Conservation (phyloP, 2,888 invertebrate genomes). For the Dryobotodes eremita region DNA sequence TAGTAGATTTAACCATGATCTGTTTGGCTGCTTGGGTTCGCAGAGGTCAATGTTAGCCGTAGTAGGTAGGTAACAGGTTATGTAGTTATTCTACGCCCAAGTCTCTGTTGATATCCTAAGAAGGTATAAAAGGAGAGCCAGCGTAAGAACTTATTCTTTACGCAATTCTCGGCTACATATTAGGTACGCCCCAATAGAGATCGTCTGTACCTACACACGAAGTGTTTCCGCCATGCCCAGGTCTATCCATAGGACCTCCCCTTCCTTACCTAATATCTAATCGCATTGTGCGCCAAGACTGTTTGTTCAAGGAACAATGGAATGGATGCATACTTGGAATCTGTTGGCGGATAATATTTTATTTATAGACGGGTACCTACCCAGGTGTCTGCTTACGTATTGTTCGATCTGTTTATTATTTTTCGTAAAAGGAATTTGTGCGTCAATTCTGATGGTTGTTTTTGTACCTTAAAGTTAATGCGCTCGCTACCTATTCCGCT, state of each 20-base stretch:
- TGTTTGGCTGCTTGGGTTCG: no score
- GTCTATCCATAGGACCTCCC: constrained; percentile 20
- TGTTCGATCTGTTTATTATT: constrained; percentile 26
- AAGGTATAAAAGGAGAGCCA: background rate
- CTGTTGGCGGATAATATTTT: constrained; percentile 52
- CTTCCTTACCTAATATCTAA: constrained; percentile 1
- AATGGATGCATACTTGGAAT: constrained; percentile 41
- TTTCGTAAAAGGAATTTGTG: constrained; percentile 1
- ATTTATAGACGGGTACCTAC: constrained; percentile 24
- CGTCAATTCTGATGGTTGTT: background rate
- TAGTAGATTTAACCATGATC: no score
- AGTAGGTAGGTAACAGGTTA: background rate
- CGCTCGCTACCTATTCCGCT: background rate
- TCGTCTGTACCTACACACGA: background rate
- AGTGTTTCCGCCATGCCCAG: constrained; percentile 20
- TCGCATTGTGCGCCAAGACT: constrained; percentile 37
- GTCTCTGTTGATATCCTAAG: no score
- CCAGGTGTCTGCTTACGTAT: background rate
- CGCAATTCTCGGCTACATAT: background rate
- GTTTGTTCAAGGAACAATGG: constrained; percentile 52
- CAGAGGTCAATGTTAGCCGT: no score
- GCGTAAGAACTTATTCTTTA: constrained; percentile 7
- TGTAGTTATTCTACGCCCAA: background rate
- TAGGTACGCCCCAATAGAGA: constrained; percentile 27
- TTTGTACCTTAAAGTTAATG: background rate